Conservation (phyloP, 2,797 vertebrate species). For the Melopsittacus undulatus region DNA sequence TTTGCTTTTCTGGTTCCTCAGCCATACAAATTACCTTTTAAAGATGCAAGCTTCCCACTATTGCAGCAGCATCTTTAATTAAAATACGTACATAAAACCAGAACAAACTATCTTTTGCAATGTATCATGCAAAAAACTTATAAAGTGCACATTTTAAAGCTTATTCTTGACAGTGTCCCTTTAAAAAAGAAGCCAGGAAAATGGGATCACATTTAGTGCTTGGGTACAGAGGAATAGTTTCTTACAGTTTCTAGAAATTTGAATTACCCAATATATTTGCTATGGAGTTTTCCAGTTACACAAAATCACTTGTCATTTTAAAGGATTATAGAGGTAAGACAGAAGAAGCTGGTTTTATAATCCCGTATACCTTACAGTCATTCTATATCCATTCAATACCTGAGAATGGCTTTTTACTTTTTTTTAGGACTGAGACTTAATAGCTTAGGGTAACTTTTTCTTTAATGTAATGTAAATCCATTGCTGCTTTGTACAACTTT, state of each 20-base stretch:
- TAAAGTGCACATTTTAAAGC: neutral
- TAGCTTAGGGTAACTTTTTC: slow-evolving; percentile 60
- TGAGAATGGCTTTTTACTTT: slow-evolving; percentile 69
- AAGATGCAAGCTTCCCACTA: neutral
- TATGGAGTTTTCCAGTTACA: slow-evolving; percentile 46
- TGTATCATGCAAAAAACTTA: neutral
- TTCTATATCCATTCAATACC: slow-evolving; percentile 60
- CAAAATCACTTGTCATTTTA: slow-evolving; percentile 58
- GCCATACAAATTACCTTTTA: neutral
- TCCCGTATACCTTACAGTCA: slow-evolving; percentile 58
- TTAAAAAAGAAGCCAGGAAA: slow-evolving; percentile 38
- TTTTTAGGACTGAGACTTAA: slow-evolving; percentile 69
- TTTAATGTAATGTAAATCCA: slow-evolving; percentile 72
- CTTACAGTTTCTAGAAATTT: slow-evolving; percentile 16
- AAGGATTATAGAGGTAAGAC: slow-evolving; percentile 45
- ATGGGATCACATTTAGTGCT: slow-evolving; percentile 40
- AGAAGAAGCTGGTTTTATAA: slow-evolving; percentile 60
- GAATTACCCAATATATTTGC: slow-evolving; percentile 37
- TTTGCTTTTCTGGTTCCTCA: neutral
- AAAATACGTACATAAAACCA: neutral
- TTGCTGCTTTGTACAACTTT: slow-evolving; percentile 77
- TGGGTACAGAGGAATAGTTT: slow-evolving; percentile 18
- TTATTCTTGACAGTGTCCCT: slow-evolving; percentile 54
- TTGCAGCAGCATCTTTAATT: neutral
- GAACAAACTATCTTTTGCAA: neutral